phyloP scores from a whole-genome alignment of 2,113 vertebrate species.

The Deroptyus accipitrinus region DNA sequence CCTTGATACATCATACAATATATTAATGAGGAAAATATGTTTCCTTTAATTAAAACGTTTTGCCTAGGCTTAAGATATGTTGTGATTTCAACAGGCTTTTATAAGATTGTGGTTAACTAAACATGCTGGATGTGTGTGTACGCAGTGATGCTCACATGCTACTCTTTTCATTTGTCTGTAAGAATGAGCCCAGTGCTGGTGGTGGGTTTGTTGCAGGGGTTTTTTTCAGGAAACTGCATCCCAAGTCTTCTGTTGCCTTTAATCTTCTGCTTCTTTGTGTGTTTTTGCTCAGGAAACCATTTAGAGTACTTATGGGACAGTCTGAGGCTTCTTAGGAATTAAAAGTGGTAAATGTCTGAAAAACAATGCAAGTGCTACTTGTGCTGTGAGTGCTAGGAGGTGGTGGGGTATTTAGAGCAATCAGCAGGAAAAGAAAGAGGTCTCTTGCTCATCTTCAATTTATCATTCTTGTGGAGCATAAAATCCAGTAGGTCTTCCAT shows the following conservation, averaged over 20 bases:
- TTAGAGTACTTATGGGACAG: not conserved
- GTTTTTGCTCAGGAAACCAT: not conserved
- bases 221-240: not conserved
- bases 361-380: fast-evolving
- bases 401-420: not conserved
- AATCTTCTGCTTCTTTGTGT: not conserved
- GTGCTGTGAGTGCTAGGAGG: not conserved
- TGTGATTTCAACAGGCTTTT: slow-evolving; percentile 23
- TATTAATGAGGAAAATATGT: slow-evolving; percentile 56
- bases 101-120: slow-evolving; percentile 7
- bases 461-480: not conserved
- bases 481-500: not conserved
- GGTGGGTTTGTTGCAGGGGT: not conserved
- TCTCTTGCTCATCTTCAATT: not conserved
- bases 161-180: not conserved
- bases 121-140: not conserved
- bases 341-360: not conserved
- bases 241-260: not conserved
- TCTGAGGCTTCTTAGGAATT: not conserved
- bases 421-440: not conserved
- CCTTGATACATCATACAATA: slow-evolving; percentile 2
- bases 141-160: not conserved
- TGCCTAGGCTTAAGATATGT: not conserved
- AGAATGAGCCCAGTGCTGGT: not conserved
- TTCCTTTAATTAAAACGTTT: slow-evolving; percentile 49